A percentile compares a stretch with the other conserved stretches of the same genome.
Conservation (phyloP, 2,797 vertebrate species). For the Gobio occitaniae region DNA sequence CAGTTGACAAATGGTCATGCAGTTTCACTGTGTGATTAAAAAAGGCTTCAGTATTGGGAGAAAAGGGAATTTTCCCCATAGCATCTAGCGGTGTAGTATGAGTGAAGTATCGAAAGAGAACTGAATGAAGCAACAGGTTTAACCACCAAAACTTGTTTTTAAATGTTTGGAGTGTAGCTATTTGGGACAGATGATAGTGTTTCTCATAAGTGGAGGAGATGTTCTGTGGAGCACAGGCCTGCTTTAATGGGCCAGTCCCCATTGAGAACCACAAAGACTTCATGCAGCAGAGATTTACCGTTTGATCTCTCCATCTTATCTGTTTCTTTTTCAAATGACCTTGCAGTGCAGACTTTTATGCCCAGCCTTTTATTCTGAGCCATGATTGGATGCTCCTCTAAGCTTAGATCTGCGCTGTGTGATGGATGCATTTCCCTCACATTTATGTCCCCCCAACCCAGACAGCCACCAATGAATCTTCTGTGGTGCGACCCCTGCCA, state of each 20-base stretch:
- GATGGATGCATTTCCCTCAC: slow-evolving; percentile 72
- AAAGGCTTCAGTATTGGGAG: no score
- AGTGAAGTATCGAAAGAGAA: no score
- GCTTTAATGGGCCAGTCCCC: slow-evolving; percentile 71
- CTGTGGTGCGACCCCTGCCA: slow-evolving; percentile 46
- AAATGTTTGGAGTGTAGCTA: slow-evolving; percentile 2
- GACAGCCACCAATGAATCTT: slow-evolving; percentile 62
- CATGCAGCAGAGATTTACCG: slow-evolving; percentile 64
- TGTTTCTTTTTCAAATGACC: slow-evolving; percentile 75
- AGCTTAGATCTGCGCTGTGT: slow-evolving; percentile 72
- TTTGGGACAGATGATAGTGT: not conserved
- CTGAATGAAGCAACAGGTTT: not conserved
- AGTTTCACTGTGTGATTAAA: no score
- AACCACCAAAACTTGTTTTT: not conserved
- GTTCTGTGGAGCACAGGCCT: slow-evolving; percentile 51
- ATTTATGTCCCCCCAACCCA: slow-evolving; percentile 57
- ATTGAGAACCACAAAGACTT: slow-evolving; percentile 58
- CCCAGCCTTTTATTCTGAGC: slow-evolving; percentile 68
- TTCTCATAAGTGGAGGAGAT: slow-evolving; percentile 32
- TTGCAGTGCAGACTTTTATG: slow-evolving; percentile 72
- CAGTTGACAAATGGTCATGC: not conserved
- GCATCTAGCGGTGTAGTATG: no score
- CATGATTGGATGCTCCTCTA: slow-evolving; percentile 71
- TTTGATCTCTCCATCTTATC: slow-evolving; percentile 73
- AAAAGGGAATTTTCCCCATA: no score